Evolutionary conservation across 2,113 vertebrate species (phyloP), one percentile per base, ranked within the genome.

Genomic region (Bujurquina vittata): DNA sequence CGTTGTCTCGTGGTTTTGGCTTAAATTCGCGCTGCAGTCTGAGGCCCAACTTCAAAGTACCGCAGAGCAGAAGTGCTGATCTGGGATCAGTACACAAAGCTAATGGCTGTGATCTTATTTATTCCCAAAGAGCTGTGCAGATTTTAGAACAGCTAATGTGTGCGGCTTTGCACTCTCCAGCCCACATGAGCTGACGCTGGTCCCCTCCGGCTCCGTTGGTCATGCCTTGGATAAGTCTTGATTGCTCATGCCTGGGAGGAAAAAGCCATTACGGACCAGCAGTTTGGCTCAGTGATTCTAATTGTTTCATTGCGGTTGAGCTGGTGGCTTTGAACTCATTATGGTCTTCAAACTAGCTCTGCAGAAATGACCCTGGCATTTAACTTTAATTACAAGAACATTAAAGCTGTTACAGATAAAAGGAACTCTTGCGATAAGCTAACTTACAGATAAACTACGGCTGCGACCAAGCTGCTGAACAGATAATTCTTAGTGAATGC

Each of bases 381-480:
- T 91, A 92, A 92, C 84, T 92, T 88, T 89, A 94, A 95, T 93
- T 88, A 91, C 84, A 84, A 85, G 89, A 93, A 94, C 88, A 92
- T 93, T 94, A 87, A 88, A 93, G 75, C 88, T 89, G 90, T 95
- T 89, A 85, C 7, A 79, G 87, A 88, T 80, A 85, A 91, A 92
- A 90, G 61, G 80, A 88, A 84, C 67, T 85, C 56, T 89, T 82
- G 84, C 72, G 60, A 87, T 90, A 88, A 90, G 85, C 75, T 60
- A 86, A 88, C 85, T 75, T 90, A 75, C 72, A 76, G 77, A 89
- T 89, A 83, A 67, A 81, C 74, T 81, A 59, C 60, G 60, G 74
- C 78, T 81, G 84, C 18, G 31, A 75, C 87, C 76, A 78, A 84
- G 78, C 72, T 63, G 78, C 72, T 8, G 54, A 40, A 74, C 37